These are phyloP conservation scores for Steinernema feltiae DNA, from an alignment of 1,140 invertebrate species.

Conservation along the genomic window DNA sequence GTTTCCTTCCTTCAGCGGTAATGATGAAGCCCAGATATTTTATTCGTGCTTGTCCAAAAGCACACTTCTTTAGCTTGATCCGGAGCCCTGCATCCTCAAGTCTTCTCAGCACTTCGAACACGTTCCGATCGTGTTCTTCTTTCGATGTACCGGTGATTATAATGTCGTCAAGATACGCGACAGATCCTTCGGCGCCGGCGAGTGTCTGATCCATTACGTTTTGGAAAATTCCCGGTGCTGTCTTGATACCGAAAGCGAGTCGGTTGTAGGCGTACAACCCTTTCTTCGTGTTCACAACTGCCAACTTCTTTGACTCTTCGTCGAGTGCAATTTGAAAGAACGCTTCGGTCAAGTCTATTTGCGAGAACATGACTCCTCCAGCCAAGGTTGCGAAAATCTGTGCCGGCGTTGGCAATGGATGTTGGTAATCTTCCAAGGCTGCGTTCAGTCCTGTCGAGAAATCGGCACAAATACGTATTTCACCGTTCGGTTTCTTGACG, in stretches of 20 bases:
- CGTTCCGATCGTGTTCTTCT: constrained; percentile 5
- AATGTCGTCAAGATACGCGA: constrained; percentile 35
- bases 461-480: constrained; percentile 56
- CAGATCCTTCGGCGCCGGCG: background rate
- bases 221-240: constrained; percentile 36
- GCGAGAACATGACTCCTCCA: constrained; percentile 34
- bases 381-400: constrained; percentile 35
- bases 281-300: constrained; percentile 24
- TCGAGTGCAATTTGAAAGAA: constrained; percentile 40
- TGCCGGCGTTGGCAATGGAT: constrained; percentile 40
- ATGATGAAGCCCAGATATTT: constrained; percentile 39
- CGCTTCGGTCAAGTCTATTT: constrained; percentile 42
- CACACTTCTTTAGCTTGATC: constrained; percentile 27
- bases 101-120: background rate
- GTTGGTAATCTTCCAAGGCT: constrained; percentile 24
- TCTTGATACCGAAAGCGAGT: constrained; percentile 33
- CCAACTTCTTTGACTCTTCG: constrained; percentile 29
- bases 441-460: constrained; percentile 47
- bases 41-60: constrained; percentile 28
- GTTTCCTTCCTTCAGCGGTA: constrained; percentile 27
- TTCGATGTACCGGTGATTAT: constrained; percentile 10
- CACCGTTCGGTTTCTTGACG: constrained; percentile 56
- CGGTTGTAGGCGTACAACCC: constrained; percentile 14
- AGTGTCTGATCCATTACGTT: constrained; percentile 34
- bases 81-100: constrained; percentile 16